A percentile compares a stretch with the other conserved stretches of the same genome.
Conservation (phyloP, 1,140 invertebrate species). For the Panulirus ornatus region DNA sequence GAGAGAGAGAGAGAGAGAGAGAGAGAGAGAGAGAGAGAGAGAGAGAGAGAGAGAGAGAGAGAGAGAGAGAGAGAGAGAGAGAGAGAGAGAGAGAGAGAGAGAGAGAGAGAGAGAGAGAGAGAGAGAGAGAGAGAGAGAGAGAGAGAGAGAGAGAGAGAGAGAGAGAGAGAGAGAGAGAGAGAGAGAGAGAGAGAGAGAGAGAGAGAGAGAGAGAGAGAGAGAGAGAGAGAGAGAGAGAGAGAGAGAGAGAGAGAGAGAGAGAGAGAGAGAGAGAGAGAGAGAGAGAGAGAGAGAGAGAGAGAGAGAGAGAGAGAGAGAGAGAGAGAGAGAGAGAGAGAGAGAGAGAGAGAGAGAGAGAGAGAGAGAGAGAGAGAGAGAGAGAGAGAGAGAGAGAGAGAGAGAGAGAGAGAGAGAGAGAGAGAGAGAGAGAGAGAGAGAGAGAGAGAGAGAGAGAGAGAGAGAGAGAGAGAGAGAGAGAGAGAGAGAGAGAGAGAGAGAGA, state of each 20-base stretch:
- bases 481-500: too few relatives aligned
- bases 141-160: neutral
- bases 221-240: too few relatives aligned
- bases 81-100: conserved; percentile 23
- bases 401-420: conserved; percentile 38
- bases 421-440: neutral
- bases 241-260: neutral
- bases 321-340: conserved; percentile 19
- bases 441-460: too few relatives aligned
- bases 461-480: too few relatives aligned
- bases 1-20: neutral
- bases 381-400: conserved; percentile 31
- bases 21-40: neutral
- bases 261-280: conserved; percentile 24
- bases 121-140: conserved; percentile 27
- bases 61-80: conserved; percentile 27
- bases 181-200: too few relatives aligned
- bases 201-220: too few relatives aligned
- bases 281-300: conserved; percentile 12
- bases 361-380: conserved; percentile 18
- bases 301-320: neutral
- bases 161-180: too few relatives aligned
- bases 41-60: conserved; percentile 22
- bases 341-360: conserved; percentile 24
- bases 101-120: conserved; percentile 31